These are phyloP conservation scores for Sitobion miscanthi DNA, from an alignment of 1,140 invertebrate species.

Conservation along the genomic window DNA sequence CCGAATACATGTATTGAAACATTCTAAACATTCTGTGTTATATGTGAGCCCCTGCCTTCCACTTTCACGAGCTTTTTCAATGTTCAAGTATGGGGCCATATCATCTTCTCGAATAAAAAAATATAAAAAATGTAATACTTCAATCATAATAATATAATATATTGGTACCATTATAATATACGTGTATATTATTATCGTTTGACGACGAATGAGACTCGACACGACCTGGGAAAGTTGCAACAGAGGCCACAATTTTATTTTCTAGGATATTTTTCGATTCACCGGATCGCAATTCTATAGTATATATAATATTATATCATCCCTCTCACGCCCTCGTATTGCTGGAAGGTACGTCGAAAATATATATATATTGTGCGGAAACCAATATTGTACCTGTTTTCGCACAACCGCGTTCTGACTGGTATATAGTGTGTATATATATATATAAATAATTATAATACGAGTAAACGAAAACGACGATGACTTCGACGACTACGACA, in stretches of 20 bases:
- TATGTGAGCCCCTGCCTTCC: background rate
- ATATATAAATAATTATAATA: background rate
- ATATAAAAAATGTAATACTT: no score
- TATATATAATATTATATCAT: background rate
- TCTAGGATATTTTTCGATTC: background rate
- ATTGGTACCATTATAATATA: background rate
- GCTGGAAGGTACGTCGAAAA: background rate
- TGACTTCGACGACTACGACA: background rate
- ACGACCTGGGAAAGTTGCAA: background rate
- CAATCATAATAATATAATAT: background rate
- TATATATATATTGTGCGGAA: background rate
- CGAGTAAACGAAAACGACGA: background rate
- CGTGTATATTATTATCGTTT: background rate
- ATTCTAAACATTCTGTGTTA: background rate
- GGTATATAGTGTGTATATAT: background rate
- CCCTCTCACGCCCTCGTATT: background rate
- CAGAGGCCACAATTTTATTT: background rate
- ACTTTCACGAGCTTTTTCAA: no score
- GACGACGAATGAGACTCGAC: background rate
- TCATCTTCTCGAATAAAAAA: no score
- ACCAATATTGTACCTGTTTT: background rate
- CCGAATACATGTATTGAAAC: background rate
- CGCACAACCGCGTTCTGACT: no score
- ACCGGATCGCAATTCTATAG: background rate
- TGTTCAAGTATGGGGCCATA: no score